These are phyloP conservation scores for Dolichoris vasculosae DNA, from an alignment of 1,140 invertebrate genomes.

Conservation along the genomic window DNA sequence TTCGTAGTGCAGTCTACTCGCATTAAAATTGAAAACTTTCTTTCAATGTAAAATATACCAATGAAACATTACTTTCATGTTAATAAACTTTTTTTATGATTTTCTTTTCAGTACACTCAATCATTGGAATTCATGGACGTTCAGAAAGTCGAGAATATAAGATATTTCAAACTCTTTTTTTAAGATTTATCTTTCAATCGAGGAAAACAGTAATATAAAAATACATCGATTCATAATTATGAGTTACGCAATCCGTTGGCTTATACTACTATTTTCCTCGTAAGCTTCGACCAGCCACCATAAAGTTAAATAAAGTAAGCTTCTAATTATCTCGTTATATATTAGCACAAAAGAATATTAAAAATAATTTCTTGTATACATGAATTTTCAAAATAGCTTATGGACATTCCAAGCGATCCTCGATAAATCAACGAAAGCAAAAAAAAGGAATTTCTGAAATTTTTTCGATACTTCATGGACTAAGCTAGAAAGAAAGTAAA, in stretches of 20 bases:
- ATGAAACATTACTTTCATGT: background rate
- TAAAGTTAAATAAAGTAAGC: background rate
- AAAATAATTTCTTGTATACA: background rate
- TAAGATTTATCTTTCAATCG: background rate
- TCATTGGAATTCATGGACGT: background rate
- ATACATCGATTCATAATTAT: conserved; percentile 6
- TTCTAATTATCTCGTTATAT: background rate
- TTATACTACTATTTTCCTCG: background rate
- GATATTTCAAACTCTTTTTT: background rate
- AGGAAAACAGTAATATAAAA: background rate
- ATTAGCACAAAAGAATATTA: background rate
- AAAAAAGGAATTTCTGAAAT: background rate
- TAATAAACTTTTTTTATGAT: background rate
- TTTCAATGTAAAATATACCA: background rate
- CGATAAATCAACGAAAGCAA: conserved; percentile 21
- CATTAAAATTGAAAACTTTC: conserved; percentile 7
- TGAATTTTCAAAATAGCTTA: background rate
- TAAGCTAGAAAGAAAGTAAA: background rate
- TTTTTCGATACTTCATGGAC: background rate
- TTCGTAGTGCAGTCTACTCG: background rate
- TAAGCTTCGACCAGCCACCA: background rate
- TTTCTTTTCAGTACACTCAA: background rate
- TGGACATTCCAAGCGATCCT: background rate
- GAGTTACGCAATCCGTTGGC: background rate
- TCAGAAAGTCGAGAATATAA: background rate